Evolutionary conservation across 2,797 vertebrate genomes (phyloP).

Genomic region (Chloroceryle amazona): DNA sequence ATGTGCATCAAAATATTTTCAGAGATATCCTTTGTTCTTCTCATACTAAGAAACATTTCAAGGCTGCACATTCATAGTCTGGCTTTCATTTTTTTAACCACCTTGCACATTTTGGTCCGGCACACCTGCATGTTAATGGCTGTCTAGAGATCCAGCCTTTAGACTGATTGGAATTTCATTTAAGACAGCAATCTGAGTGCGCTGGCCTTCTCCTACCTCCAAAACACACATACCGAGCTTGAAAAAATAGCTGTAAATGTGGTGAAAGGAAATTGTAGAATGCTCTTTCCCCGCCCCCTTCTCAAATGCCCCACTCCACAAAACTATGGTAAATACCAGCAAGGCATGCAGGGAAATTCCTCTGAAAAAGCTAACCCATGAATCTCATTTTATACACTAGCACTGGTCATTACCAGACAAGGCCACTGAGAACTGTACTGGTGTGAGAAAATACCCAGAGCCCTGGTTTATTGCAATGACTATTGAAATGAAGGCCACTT

Average conservation of each 20-base stretch:
- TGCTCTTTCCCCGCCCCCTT: not conserved
- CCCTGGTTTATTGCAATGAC: not conserved
- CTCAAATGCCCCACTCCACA: not conserved
- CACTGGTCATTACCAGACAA: not conserved
- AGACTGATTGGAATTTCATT: conserved; percentile 60
- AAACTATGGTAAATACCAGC: not conserved
- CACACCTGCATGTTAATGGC: conserved; percentile 58
- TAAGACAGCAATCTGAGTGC: conserved; percentile 26
- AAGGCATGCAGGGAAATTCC: conserved; percentile 50
- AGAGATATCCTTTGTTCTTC: not conserved
- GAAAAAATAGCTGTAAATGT: conserved; percentile 60
- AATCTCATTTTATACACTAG: not conserved
- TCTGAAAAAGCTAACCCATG: conserved; percentile 7
- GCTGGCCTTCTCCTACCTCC: conserved; percentile 37
- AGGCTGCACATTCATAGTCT: not conserved
- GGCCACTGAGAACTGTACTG: not conserved
- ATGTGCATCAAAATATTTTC: not conserved
- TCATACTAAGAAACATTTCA: not conserved
- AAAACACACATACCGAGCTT: conserved; percentile 43
- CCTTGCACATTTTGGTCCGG: not conserved
- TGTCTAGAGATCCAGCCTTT: conserved; percentile 43
- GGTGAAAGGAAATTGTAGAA: conserved; percentile 65
- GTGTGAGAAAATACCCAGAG: not conserved
- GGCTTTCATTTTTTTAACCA: conserved; percentile 2
- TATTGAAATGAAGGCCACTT: not conserved